Evolutionary conservation across 2,888 invertebrate species (phyloP).

Genomic region (Scrobipalpa costella): DNA sequence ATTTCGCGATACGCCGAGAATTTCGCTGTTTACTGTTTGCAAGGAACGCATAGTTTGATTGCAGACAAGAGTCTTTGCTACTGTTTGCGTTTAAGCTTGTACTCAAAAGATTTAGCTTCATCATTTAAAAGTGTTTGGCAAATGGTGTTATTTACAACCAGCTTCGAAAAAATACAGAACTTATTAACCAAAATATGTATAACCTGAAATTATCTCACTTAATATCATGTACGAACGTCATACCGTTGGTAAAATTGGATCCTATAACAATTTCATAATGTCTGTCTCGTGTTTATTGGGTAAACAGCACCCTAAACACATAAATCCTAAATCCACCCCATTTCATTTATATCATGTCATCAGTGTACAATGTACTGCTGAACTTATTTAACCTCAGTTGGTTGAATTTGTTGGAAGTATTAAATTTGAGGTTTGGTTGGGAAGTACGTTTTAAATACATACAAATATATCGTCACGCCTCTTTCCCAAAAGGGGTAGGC

Average conservation of each 20-base stretch:
- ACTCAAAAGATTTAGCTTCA: too few species aligned
- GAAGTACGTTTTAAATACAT: too few species aligned
- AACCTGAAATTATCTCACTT: too few species aligned
- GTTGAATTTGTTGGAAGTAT: background rate
- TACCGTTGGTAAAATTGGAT: background rate
- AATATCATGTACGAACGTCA: too few species aligned
- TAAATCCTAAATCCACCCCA: background rate
- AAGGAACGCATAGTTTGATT: background rate
- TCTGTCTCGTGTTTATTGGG: background rate
- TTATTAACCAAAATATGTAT: too few species aligned
- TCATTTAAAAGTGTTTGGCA: too few species aligned
- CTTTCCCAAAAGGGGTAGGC: too few species aligned
- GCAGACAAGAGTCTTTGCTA: background rate
- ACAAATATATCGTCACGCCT: too few species aligned
- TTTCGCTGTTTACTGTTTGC: background rate
- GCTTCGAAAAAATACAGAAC: too few species aligned
- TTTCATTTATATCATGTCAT: background rate
- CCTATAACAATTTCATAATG: background rate
- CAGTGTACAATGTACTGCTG: background rate
- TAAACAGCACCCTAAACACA: constrained; percentile 9
- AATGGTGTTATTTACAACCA: too few species aligned
- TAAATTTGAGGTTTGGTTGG: too few species aligned
- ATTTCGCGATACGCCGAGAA: background rate
- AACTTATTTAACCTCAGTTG: background rate
- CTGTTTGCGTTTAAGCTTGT: too few species aligned